Evolutionary conservation across 2,888 invertebrate species (phyloP), one percentile per base, ranked within the genome.

Genomic region (Sisyra nigra): DNA sequence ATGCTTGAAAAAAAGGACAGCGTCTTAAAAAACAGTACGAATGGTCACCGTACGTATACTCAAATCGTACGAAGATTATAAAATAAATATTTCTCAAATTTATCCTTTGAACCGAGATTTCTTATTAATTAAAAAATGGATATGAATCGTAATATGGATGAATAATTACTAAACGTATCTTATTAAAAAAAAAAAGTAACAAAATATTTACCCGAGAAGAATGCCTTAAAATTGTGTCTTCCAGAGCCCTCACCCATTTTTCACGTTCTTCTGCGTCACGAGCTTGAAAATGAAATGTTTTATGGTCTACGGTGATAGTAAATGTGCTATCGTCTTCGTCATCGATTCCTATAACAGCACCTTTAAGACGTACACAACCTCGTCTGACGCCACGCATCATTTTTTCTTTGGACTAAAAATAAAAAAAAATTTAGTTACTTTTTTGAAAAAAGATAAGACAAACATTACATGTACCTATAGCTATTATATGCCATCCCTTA

Each of bases 241-340:
- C 96, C 47, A 98, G 67, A 34, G 89, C 87, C 33, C 87, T 77
- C 45, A 98, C 88, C 98, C 98, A 98, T 51, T 83, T 79, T 60
- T 97, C 96, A 41, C 97, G 72, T 60, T 98, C 97, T 43, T 87
- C 85, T 10, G 84, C 82, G 63, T 96, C 92, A 52, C 91, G 74
- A 14, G 97, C 96, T 75, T 98, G 97, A 63, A 98, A 94, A 66
- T 98, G 98, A 67, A 98, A 98, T 10, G 94, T 94, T 66, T 98
- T 99, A 55, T 94, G 91, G 65, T 98, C 98, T 40, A 96, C 96
- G 4, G 94, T 96, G 56, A 98, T 92, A 40, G 97, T 98, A 67
- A 98, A 99, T 4, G 96, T 96, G 57, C 94, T 92, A 64, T 98
- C 97, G 62, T 97, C 96, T 63, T 96, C 96, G 60, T 96, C 94